A percentile compares a stretch with the other conserved stretches of the same genome.
Evolutionary conservation across 1,140 invertebrate genomes (phyloP).

Genomic region (Plectrocnemia conspersa): DNA sequence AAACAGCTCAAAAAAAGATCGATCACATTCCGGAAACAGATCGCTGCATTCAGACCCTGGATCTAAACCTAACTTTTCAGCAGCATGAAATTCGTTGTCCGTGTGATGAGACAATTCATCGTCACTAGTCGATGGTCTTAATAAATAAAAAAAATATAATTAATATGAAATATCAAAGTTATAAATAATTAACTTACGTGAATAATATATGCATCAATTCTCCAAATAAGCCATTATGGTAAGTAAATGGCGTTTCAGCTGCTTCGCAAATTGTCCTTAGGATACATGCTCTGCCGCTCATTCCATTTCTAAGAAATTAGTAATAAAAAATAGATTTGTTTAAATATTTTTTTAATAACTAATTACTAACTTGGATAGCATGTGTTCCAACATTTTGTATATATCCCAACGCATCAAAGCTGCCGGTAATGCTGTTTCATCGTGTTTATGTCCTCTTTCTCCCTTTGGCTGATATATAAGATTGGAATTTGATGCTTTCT

Average conservation of each 20-base stretch:
- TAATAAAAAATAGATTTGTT: not conserved
- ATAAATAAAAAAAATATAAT: conserved; percentile 24
- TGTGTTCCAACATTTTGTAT: conserved; percentile 57
- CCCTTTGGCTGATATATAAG: conserved; percentile 30
- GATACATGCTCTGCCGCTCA: conserved; percentile 63
- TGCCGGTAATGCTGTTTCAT: conserved; percentile 38
- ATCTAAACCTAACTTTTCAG: conserved; percentile 60
- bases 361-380: conserved; percentile 46
- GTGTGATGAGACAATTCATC: conserved; percentile 58
- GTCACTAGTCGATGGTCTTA: conserved; percentile 60
- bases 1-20: conserved; percentile 59
- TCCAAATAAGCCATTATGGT: conserved; percentile 60
- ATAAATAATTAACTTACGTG: conserved; percentile 52
- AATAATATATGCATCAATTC: conserved; percentile 66
- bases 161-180: not conserved
- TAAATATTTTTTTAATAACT: not conserved
- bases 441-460: conserved; percentile 37
- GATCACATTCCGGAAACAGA: conserved; percentile 60
- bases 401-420: conserved; percentile 59
- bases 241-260: conserved; percentile 61
- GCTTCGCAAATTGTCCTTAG: conserved; percentile 71
- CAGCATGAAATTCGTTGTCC: conserved; percentile 66
- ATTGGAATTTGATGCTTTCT: not conserved
- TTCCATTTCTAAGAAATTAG: conserved; percentile 51
- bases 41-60: conserved; percentile 52